Evolutionary conservation across 2,888 invertebrate genomes (phyloP).

Genomic region (Folsomia manolachei): DNA sequence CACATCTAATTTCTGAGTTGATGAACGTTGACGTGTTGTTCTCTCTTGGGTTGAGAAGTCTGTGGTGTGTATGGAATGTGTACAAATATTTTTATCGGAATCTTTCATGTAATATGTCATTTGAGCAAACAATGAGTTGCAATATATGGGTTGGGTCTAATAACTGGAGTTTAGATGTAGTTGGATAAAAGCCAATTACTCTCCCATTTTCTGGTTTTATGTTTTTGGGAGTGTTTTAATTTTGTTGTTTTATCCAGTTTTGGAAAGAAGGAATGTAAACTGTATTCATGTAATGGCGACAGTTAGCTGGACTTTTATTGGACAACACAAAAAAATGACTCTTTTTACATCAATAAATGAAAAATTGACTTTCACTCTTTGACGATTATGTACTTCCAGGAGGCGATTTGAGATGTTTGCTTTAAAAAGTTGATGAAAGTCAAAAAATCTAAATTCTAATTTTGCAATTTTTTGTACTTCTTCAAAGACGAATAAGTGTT

Average conservation of each 20-base stretch:
- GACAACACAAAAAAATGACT: too few species aligned
- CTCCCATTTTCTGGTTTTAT: neutral
- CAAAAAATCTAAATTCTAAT: too few species aligned
- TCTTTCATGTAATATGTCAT: constrained; percentile 13
- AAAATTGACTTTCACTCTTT: too few species aligned
- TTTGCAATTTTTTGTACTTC: too few species aligned
- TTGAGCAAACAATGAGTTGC: neutral
- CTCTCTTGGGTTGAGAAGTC: neutral
- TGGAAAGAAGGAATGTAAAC: neutral
- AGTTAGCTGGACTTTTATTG: too few species aligned
- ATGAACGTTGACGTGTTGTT: too few species aligned
- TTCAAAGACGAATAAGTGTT: too few species aligned
- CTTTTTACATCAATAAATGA: too few species aligned
- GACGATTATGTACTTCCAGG: too few species aligned
- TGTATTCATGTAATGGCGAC: too few species aligned
- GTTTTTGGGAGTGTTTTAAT: neutral
- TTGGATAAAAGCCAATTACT: neutral
- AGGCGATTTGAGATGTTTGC: too few species aligned
- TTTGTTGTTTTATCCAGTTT: neutral
- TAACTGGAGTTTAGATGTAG: neutral
- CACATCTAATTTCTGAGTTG: neutral
- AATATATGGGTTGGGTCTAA: neutral
- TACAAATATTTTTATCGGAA: constrained; percentile 4
- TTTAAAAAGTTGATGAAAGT: too few species aligned
- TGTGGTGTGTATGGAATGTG: neutral